Conservation (phyloP, 2,113 vertebrate species). For the Onychorhynchus coronatus region DNA sequence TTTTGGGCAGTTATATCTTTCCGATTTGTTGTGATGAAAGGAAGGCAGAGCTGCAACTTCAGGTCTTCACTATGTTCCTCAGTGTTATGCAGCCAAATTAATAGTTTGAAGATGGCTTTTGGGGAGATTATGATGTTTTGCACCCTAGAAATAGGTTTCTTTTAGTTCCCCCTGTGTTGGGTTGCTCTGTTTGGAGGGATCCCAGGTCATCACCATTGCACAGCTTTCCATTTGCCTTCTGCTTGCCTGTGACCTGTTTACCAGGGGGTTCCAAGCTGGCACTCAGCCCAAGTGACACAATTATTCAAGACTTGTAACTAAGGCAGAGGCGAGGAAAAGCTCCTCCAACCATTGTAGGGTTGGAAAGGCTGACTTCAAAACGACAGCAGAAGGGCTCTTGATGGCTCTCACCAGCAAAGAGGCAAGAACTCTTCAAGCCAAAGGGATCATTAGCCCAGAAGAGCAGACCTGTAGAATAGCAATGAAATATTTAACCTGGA, state of each 20-base stretch:
- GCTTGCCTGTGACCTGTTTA: not conserved
- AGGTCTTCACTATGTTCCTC: not conserved
- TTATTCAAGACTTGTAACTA: not conserved
- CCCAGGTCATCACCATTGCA: not conserved
- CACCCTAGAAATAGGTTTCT: not conserved
- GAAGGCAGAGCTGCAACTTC: not conserved
- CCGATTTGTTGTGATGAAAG: not conserved
- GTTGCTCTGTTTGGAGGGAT: not conserved
- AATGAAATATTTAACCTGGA: slow-evolving; percentile 11
- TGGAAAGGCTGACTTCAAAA: not conserved
- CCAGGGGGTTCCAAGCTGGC: not conserved
- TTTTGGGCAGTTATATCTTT: not conserved
- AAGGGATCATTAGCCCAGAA: not conserved
- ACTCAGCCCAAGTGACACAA: not conserved
- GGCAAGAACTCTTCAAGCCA: not conserved
- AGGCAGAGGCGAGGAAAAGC: not conserved
- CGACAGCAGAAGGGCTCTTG: not conserved
- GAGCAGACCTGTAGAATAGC: not conserved
- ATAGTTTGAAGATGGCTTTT: not conserved
- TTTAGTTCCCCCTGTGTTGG: rapidly evolving
- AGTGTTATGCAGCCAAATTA: not conserved
- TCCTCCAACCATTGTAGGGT: rapidly evolving
- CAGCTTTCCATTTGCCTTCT: not conserved
- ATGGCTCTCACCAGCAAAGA: not conserved
- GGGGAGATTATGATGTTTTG: not conserved